phyloP scores from a whole-genome alignment of 2,797 vertebrate genomes.

The Leptodactylus fallax region DNA sequence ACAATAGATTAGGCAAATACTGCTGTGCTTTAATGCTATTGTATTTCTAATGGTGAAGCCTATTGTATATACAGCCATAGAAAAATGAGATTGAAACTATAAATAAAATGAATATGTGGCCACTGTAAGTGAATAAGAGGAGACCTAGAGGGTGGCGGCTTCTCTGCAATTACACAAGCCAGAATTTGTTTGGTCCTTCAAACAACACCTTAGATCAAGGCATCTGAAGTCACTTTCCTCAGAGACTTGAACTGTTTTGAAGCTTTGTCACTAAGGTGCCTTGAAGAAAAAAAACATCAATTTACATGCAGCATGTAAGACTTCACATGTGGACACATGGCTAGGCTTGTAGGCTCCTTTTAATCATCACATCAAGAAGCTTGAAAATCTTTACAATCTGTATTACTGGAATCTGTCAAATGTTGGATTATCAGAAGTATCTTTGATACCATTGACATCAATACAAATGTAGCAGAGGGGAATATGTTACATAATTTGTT shows the following conservation, averaged over 20 bases:
- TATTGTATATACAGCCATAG: no score
- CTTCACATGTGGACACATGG: constrained; percentile 4
- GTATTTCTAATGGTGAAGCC: no score
- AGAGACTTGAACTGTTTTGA: constrained; percentile 21
- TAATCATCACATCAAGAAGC: not conserved
- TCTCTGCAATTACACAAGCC: not conserved
- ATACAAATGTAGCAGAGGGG: not conserved
- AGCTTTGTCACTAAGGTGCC: not conserved
- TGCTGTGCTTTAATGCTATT: no score
- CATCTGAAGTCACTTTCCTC: constrained; percentile 5
- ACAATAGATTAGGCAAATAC: no score
- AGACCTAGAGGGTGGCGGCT: not conserved
- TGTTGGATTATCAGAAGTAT: not conserved
- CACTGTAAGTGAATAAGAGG: not conserved
- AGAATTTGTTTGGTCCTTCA: constrained; percentile 21
- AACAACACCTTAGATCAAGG: not conserved
- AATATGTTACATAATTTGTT: no score
- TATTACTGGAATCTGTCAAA: not conserved
- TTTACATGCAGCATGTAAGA: constrained; percentile 1
- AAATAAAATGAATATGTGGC: no score
- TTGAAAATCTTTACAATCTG: not conserved
- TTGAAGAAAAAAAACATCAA: not conserved
- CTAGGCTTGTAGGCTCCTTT: not conserved
- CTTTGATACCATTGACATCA: no score
- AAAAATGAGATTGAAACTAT: no score